A percentile compares a stretch with the other conserved stretches of the same genome.
These are phyloP conservation scores for Abrostola triplasia DNA, from an alignment of 2,888 invertebrate genomes.

Conservation along the genomic window DNA sequence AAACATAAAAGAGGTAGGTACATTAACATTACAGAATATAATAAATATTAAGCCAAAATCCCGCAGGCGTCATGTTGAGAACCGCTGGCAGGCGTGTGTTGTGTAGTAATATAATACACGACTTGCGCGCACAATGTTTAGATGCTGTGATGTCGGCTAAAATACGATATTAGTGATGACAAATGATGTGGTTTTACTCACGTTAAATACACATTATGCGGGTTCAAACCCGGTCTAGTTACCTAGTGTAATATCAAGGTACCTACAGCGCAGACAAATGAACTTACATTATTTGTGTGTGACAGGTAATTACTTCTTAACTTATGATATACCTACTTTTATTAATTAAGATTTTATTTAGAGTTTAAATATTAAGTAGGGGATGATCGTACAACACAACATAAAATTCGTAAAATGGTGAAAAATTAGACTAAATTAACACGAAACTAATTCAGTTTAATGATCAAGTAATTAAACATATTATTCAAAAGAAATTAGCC, in stretches of 20 bases:
- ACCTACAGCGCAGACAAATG: neutral
- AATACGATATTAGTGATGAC: constrained; percentile 48
- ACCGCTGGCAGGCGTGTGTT: neutral
- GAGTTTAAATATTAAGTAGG: too few relatives aligned
- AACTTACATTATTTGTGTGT: neutral
- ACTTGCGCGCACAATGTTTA: constrained; percentile 8
- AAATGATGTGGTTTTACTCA: constrained; percentile 27
- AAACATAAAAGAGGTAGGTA: too few relatives aligned
- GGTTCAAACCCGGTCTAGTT: neutral
- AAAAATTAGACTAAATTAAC: too few relatives aligned
- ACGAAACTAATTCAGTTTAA: too few relatives aligned
- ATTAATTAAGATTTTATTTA: neutral
- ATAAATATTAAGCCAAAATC: too few relatives aligned
- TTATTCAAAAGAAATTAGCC: too few relatives aligned
- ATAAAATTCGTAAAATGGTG: too few relatives aligned
- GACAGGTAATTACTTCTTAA: neutral
- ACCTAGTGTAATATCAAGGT: neutral
- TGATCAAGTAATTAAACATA: too few relatives aligned
- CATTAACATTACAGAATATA: too few relatives aligned
- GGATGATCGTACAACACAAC: too few relatives aligned
- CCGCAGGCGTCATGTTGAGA: neutral
- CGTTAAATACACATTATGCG: constrained; percentile 14
- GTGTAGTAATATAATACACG: neutral
- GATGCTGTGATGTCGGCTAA: constrained; percentile 22
- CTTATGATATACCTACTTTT: neutral